Evolutionary conservation across 2,888 invertebrate genomes (phyloP), one percentile per base, ranked within the genome.

Genomic region (Subacronicta megacephala): DNA sequence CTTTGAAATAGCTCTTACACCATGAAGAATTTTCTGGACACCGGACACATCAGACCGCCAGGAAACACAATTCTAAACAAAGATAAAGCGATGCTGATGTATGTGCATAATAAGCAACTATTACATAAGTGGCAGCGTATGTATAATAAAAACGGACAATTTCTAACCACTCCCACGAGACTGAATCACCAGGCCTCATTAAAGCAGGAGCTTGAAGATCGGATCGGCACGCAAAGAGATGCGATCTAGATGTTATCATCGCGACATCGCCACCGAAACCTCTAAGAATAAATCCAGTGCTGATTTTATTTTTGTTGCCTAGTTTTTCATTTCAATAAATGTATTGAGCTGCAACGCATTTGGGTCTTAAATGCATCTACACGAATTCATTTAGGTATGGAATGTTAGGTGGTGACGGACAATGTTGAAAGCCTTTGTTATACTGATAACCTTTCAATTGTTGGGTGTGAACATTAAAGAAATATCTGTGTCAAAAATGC

Each of bases 191-290:
- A 75, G 52, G 77, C 80, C 88, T 90, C 88, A 90, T 90, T 90
- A 86, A 82, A 78, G 71, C 68, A 70, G 72, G 67, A 63, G 65
- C 73, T 67, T 58, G 53, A 67, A 88, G 93, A 93, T 92, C 86
- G 82, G 85, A 92, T 91, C 92, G 80, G 85, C 90, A 92, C 91
- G 91, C 92, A 89, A 78, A 76, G 71, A 81, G 90, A 90, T 89
- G 80, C 83, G 81, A 91, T 92, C 88, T 82, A 82, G 86, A 90
- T 88, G 66, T 70, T 85, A 88, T 89, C 88, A 59, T 57, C 65
- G 61, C 40, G 63, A 77, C 77, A 78, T 75, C 67, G 80, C 80
- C 79, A 79, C 79, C 77, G 74, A 80, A 78, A 78, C 65, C 62
- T 72, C 72, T 72, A 64, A 46, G 72, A 66, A 78, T 80, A 80